These are phyloP conservation scores for Doryteuthis pealeii DNA, from an alignment of 1,140 invertebrate genomes.

Conservation along the genomic window DNA sequence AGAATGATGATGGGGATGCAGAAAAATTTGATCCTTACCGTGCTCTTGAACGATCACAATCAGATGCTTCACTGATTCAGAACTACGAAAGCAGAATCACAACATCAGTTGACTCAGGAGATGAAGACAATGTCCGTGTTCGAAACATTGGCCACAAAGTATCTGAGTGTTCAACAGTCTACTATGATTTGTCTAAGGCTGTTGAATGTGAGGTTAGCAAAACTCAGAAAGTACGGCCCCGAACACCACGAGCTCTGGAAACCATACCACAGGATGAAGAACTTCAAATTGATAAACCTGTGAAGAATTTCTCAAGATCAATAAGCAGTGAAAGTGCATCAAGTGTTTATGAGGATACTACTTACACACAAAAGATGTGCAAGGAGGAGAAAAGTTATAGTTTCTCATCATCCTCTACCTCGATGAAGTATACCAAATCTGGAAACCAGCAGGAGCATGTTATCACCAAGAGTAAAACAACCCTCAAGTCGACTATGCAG, in stretches of 20 bases:
- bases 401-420: neutral
- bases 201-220: conserved; percentile 31
- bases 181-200: conserved; percentile 42
- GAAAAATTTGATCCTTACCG: conserved; percentile 40
- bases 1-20: conserved; percentile 16
- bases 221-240: neutral
- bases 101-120: neutral
- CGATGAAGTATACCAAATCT: conserved; percentile 15
- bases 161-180: conserved; percentile 46
- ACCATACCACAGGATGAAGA: conserved; percentile 40
- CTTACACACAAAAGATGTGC: neutral
- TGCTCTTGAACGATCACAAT: conserved; percentile 44
- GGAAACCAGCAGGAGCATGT: conserved; percentile 12
- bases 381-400: neutral
- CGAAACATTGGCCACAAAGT: conserved; percentile 34
- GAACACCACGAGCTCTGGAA: conserved; percentile 24
- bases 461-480: conserved; percentile 24
- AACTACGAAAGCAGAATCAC: conserved; percentile 20
- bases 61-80: conserved; percentile 37
- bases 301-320: conserved; percentile 20
- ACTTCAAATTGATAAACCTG: conserved; percentile 30
- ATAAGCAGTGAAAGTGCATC: conserved; percentile 30
- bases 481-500: conserved; percentile 33
- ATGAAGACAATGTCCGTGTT: conserved; percentile 3
- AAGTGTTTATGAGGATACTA: conserved; percentile 15